A percentile compares a stretch with the other conserved stretches of the same genome.
These are phyloP conservation scores for Eonycteris spelaea DNA, from an alignment of 2,113 vertebrate species.

Conservation along the genomic window DNA sequence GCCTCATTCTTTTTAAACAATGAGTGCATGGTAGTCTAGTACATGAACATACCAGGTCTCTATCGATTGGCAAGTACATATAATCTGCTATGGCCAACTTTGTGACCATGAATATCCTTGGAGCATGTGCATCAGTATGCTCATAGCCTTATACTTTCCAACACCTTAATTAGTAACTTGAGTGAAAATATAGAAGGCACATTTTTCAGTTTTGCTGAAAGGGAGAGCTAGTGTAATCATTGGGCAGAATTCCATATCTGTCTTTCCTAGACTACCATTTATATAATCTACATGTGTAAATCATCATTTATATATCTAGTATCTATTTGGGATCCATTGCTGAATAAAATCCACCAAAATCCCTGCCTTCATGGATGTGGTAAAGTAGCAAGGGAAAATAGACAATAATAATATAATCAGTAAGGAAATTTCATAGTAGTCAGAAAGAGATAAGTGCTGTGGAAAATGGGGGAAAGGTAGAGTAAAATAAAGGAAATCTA, in stretches of 20 bases:
- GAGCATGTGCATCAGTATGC: background rate
- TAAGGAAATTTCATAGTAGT: background rate
- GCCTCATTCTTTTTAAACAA: background rate
- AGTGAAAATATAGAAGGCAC: background rate
- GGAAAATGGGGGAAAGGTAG: background rate
- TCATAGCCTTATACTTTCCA: background rate
- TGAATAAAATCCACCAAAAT: background rate
- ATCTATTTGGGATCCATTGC: background rate
- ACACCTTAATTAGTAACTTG: background rate
- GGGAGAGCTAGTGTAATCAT: background rate
- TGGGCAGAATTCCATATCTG: background rate
- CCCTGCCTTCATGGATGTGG: background rate
- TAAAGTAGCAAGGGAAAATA: background rate
- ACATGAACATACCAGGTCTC: background rate
- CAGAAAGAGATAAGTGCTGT: background rate
- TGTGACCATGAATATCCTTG: background rate
- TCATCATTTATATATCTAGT: background rate
- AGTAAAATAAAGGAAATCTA: background rate
- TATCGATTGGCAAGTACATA: background rate
- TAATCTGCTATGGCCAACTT: background rate
- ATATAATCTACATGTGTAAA: too few relatives aligned
- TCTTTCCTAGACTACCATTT: background rate
- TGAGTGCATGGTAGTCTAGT: background rate
- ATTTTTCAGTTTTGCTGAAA: background rate
- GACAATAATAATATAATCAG: background rate